Evolutionary conservation across 2,797 vertebrate species (phyloP).

Genomic region (Etheostoma nigrum): DNA sequence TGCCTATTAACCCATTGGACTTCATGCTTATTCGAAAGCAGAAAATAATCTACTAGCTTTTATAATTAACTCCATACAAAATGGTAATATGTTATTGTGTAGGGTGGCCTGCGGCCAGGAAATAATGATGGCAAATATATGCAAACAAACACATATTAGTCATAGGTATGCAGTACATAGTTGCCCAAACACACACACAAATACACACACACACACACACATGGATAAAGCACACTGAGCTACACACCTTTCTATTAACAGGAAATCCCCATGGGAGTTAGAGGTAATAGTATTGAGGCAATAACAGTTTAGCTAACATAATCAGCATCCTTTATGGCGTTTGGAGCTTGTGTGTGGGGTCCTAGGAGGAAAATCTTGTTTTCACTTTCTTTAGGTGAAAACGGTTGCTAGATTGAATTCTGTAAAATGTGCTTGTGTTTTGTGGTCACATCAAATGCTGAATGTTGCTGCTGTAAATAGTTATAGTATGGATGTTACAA

Average conservation of each 20-base stretch:
- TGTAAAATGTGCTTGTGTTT: conserved; percentile 14
- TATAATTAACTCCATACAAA: conserved; percentile 41
- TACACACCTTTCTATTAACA: conserved; percentile 50
- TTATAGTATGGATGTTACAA: not conserved
- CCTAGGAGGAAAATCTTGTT: conserved; percentile 29
- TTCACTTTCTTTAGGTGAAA: conserved; percentile 20
- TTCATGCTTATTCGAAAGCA: conserved; percentile 10
- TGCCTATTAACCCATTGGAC: conserved; percentile 25
- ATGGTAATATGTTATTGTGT: conserved; percentile 21
- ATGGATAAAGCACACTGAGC: not conserved
- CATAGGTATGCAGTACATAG: not conserved
- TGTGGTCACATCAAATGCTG: conserved; percentile 1
- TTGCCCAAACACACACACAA: conserved; percentile 13
- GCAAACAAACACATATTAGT: conserved; percentile 10
- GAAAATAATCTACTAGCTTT: conserved; percentile 41
- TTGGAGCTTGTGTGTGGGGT: conserved; percentile 25
- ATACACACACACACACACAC: conserved; percentile 13
- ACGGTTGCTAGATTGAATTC: conserved; percentile 19
- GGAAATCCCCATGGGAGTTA: conserved; percentile 41
- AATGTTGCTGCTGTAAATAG: conserved; percentile 10
- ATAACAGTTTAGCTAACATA: conserved; percentile 66
- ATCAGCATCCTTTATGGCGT: conserved; percentile 51
- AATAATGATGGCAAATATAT: conserved; percentile 36
- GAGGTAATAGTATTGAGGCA: conserved; percentile 49
- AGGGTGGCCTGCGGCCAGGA: conserved; percentile 20